Evolutionary conservation across 2,888 invertebrate species (phyloP).

Genomic region (Galerucella pusilla): DNA sequence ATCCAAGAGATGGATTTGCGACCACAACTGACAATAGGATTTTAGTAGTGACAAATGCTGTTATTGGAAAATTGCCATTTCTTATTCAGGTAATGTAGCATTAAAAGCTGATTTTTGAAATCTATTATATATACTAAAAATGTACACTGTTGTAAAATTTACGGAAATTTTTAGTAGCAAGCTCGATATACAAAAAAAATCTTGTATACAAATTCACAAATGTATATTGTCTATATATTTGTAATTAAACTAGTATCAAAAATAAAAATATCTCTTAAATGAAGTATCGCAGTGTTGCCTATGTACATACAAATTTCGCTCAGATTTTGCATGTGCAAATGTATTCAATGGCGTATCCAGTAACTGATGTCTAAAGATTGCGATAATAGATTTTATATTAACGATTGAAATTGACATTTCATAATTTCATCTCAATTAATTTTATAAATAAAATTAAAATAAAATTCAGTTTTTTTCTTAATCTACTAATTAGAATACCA

Average conservation of each 20-base stretch:
- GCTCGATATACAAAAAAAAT: conserved; percentile 49
- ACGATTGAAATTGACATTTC: background rate
- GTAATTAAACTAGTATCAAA: conserved; percentile 59
- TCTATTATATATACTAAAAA: background rate
- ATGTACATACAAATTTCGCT: conserved; percentile 56
- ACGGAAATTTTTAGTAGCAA: conserved; percentile 38
- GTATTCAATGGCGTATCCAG: conserved; percentile 2
- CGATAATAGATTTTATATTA: background rate
- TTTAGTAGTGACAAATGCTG: too few relatives aligned
- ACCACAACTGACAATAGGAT: too few relatives aligned
- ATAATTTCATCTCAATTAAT: too few relatives aligned
- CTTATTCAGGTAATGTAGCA: too few relatives aligned
- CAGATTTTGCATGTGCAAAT: conserved; percentile 58
- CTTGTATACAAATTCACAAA: conserved; percentile 53
- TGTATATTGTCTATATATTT: conserved; percentile 62
- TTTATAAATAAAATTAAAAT: too few relatives aligned
- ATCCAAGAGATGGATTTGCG: too few relatives aligned
- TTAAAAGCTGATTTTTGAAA: background rate
- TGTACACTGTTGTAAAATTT: conserved; percentile 16
- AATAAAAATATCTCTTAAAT: conserved; percentile 50
- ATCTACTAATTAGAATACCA: too few relatives aligned
- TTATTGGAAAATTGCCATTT: background rate
- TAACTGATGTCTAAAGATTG: background rate
- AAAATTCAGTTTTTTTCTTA: too few relatives aligned
- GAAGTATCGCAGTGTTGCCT: conserved; percentile 61